Base-by-base conservation (phyloP, 2,113 vertebrate genomes). In the Equus quagga region DNA sequence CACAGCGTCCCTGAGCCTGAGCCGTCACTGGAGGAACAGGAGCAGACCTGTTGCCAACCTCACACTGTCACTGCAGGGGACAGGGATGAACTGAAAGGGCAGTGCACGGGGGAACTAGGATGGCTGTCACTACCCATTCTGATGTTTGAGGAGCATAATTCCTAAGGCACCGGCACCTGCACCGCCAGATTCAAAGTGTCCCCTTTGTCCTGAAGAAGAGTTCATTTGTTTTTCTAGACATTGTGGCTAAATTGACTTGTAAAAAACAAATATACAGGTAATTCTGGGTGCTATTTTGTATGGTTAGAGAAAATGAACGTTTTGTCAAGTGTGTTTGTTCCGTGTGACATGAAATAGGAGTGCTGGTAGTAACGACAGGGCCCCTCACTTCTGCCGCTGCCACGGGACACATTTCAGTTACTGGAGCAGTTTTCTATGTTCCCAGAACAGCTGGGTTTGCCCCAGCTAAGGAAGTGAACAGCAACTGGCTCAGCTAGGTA, bases 71-170 rank as follows among this genome's bases (percentile, higher is more conserved):
- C 76, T 21, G 14, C 56, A 8, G 8, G 64, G 73, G 44, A 49
- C 15, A 0, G 14, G 28, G 12, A 17, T 0, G 1, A 15, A 31
- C 3, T 5, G 1, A 6, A 24, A 4, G 3, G 5, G 23, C 31
- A 12, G 14, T 3, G 1, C 18, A 4, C 26, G 1, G 44, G 5
- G 56, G 60, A 56, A 17, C 10, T 3, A 5, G 21, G 0, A 0
- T 5, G 28, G 51, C 58, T 3, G 5, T 14, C 51, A 41, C 23
- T 28, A 1, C 58, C 83, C 28, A 8, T 7, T 10, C 56, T 0
- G 26, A 15, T 2, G 15, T 17, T 6, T 26, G 21, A 70, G 33
- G 28, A 69, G 0, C 2, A 51, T 0, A 6, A 60, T 8, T 31
- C 6, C 26, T 1, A 54, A 33, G 21, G 9, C 3, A 0, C 1